Conservation (phyloP, 2,113 vertebrate genomes). For the Ploceus nigricollis region DNA sequence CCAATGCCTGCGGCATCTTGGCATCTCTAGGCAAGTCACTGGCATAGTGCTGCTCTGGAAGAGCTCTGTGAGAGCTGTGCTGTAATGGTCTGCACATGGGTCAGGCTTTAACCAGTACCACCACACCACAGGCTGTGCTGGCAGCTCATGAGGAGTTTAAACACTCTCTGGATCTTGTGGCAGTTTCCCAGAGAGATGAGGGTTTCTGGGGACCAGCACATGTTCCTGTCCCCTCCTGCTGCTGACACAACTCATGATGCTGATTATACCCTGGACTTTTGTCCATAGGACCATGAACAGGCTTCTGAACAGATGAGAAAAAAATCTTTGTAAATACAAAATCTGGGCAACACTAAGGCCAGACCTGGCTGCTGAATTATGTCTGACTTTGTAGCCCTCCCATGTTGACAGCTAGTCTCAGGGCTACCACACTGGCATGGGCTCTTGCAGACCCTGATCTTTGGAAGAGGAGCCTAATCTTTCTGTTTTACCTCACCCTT, state of each 20-base stretch:
- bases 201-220: neutral
- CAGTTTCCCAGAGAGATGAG: neutral
- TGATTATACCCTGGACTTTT: neutral
- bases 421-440: neutral
- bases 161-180: neutral
- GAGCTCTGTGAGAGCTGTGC: rapidly evolving
- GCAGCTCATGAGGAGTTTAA: neutral
- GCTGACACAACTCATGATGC: neutral
- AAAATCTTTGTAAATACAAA: neutral
- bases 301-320: neutral
- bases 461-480: neutral
- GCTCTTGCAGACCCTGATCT: neutral
- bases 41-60: neutral
- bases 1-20: neutral
- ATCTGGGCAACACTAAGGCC: neutral
- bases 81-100: neutral
- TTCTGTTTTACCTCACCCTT: neutral
- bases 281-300: neutral
- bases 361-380: neutral
- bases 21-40: neutral
- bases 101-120: neutral
- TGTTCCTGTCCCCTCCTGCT: neutral
- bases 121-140: neutral
- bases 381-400: neutral
- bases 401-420: neutral